Base-by-base conservation (phyloP, 1,140 invertebrate genomes). In the Matsumurasca onukii region DNA sequence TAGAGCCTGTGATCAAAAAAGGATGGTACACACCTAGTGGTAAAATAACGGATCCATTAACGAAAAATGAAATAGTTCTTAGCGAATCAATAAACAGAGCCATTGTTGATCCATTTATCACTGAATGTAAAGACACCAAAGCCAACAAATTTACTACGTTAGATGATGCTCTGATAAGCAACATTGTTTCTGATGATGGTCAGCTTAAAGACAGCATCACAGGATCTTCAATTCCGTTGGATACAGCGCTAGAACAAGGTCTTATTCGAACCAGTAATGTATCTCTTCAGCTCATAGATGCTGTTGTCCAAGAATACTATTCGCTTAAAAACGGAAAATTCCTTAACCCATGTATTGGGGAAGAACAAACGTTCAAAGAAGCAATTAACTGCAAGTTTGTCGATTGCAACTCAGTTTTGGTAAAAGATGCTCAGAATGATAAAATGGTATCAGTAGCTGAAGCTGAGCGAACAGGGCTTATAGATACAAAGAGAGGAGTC, bases 231-330 rank as follows among this genome's bases (percentile, higher is more conserved):
- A 79, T 92, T 65, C 83, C 88, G 52, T 84, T 93, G 73, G 85
- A 91, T 75, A 81, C 85, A 71, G 91, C 91, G 31, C 76, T 93
- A 5, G 79, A 88, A 69, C 83, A 85, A 77, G 84, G 86, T 30
- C 78, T 92, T 24, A 86, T 94, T 29, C 82, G 86, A 31, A 92
- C 91, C 9, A 87, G 88, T 73, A 80, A 83, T n/a, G 82, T 89
- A 25, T 86, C 86, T 9, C 86, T 89, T 75, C 86, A 87, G 62
- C 79, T 94, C 31, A 85, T 89, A 48, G 89, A 93, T 76, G 84
- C 90, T 49, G 87, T 97, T 66, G 83, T 90, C 71, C 84, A 89
- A 74, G 91, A 91, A 74, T 90, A 93, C 78, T 94, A 94, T 77
- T 86, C 86, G 59, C 83, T 88, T 1, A 83, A 87, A 71, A 89